phyloP scores from a whole-genome alignment of 2,888 invertebrate species.

The Erynnis tages region DNA sequence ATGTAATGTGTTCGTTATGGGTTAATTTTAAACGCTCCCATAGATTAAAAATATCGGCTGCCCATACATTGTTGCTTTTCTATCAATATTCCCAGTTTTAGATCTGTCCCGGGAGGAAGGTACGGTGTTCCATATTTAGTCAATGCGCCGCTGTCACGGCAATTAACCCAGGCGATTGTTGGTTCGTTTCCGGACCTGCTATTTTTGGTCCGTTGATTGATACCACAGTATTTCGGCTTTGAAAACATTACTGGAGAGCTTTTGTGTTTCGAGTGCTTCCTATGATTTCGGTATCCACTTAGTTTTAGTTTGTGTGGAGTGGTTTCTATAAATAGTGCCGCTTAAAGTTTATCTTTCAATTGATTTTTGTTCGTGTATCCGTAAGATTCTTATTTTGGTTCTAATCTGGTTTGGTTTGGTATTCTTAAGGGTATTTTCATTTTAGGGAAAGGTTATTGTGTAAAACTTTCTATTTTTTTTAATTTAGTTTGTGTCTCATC shows the following conservation, averaged over 20 bases:
- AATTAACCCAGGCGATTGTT: slow-evolving; percentile 50
- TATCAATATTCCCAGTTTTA: neutral
- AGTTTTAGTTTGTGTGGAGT: neutral
- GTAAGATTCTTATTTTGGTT: too few relatives aligned
- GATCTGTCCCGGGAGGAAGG: neutral
- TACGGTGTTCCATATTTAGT: slow-evolving; percentile 42
- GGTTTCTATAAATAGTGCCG: too few relatives aligned
- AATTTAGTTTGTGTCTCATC: too few relatives aligned
- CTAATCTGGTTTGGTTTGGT: too few relatives aligned
- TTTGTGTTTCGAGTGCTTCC: slow-evolving; percentile 25
- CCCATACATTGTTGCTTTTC: neutral
- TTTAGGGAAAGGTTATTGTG: too few relatives aligned
- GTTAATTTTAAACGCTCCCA: too few relatives aligned
- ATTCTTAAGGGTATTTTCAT: too few relatives aligned
- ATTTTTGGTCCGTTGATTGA: slow-evolving; percentile 58
- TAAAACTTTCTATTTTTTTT: too few relatives aligned
- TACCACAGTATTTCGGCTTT: slow-evolving; percentile 40
- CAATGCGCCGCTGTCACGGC: slow-evolving; percentile 50
- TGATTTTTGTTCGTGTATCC: too few relatives aligned
- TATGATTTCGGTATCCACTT: neutral
- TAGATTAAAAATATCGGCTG: neutral
- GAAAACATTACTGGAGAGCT: slow-evolving; percentile 42
- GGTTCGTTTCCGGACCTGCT: slow-evolving; percentile 54
- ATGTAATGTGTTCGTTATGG: too few relatives aligned
- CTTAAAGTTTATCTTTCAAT: too few relatives aligned